Conservation (phyloP, 2,113 vertebrate genomes). For the Numida meleagris region DNA sequence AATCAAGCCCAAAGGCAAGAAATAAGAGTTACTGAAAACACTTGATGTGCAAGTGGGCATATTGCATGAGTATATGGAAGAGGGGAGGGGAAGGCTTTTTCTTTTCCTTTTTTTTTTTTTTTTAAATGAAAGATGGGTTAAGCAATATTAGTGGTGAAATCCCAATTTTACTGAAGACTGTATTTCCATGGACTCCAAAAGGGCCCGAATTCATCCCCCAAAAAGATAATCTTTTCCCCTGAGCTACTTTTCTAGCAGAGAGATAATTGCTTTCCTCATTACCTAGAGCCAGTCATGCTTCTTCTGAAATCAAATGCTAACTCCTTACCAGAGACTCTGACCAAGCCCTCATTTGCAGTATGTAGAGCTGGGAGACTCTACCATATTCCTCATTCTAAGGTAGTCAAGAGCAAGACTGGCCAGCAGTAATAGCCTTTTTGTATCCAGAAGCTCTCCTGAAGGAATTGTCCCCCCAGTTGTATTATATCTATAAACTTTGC, state of each 20-base stretch:
- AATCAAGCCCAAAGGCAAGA: conserved; percentile 78
- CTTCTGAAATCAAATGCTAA: neutral
- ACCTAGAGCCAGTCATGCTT: neutral
- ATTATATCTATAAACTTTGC: neutral
- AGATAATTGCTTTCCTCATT: neutral
- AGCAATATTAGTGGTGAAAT: neutral
- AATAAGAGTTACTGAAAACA: conserved; percentile 74
- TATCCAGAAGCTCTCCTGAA: neutral
- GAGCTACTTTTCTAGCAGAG: neutral
- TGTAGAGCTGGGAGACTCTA: neutral
- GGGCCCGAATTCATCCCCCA: neutral
- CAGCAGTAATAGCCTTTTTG: neutral
- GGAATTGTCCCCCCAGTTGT: neutral
- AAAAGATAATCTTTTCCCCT: neutral
- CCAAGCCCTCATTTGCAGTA: neutral
- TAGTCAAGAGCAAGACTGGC: neutral
- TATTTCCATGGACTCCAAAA: neutral
- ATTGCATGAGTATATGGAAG: conserved; percentile 46
- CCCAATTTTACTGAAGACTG: neutral
- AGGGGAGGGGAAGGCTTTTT: neutral
- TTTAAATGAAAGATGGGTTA: neutral
- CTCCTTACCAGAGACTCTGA: neutral
- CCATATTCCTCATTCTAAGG: neutral
- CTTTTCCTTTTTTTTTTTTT: neutral
- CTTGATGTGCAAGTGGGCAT: conserved; percentile 64